Evolutionary conservation across 2,113 vertebrate genomes (phyloP), one percentile per base, ranked within the genome.

Genomic region (Gymnobelideus leadbeateri): DNA sequence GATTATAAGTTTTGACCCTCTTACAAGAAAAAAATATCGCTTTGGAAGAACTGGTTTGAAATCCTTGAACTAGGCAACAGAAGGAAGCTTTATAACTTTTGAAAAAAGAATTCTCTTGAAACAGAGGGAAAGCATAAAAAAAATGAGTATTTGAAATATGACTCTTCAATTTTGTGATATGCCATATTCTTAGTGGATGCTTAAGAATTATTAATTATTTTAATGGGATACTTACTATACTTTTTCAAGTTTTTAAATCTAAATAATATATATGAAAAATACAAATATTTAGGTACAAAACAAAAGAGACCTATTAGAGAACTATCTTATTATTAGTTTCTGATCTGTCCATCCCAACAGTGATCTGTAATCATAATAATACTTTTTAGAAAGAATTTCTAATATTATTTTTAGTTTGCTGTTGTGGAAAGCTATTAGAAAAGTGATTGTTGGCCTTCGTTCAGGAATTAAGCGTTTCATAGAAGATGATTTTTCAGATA

Each of bases 41-140:
- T 84, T 84, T 84, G n/a, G n/a, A n/a, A 43, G n/a, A 43, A 84
- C 3, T 8, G 1, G 14, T 77, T 93, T 89, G 84, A n/a, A 51
- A 12, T 68, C 8, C 89, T 57, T 55, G 90, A 93, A 91, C 68
- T 94, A 61, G 94, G 93, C 55, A 90, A 11, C 55, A 19, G 37
- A 91, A 77, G 43, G 91, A 31, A 89, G 24, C 43, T 31, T 43
- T 8, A 55, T 51, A 94, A 26, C n/a, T 89, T 91, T 84, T 68
- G 31, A 26, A 31, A n/a, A 91, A 54, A 84, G n/a, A 26, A 53
- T 92, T n/a, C 94, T 53, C 46, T 89, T 51, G 43, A 84, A 91
- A 49, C 51, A 55, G 43, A 10, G 9, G 3, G 46, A 51, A 90
- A 26, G 57, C n/a, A 47, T 28, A 47, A 68, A 57, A 57, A 68